phyloP scores from a whole-genome alignment of 2,888 invertebrate genomes.

The Melikaiella ostensackeni region DNA sequence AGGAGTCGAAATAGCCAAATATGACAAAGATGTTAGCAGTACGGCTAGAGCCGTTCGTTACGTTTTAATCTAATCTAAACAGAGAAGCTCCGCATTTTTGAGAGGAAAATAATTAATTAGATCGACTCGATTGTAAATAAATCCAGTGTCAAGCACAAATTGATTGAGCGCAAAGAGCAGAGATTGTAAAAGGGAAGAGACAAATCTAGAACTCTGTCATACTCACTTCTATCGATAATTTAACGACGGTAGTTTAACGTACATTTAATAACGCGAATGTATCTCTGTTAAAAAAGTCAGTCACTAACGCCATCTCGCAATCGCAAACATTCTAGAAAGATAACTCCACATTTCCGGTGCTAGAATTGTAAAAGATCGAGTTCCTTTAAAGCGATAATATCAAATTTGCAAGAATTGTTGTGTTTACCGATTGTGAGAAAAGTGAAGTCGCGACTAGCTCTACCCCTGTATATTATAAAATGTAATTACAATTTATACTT shows the following conservation, averaged over 20 bases:
- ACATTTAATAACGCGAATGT: constrained; percentile 36
- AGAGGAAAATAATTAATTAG: constrained; percentile 37
- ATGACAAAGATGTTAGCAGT: constrained; percentile 68
- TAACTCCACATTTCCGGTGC: constrained; percentile 25
- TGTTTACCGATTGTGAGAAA: constrained; percentile 44
- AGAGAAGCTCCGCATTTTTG: constrained; percentile 46
- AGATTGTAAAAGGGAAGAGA: constrained; percentile 46
- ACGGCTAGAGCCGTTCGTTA: constrained; percentile 63
- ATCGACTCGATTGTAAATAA: constrained; percentile 60
- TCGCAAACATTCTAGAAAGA: constrained; percentile 23
- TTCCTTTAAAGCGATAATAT: not conserved
- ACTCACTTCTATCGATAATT: constrained; percentile 56
- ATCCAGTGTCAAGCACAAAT: constrained; percentile 66
- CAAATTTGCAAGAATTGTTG: not conserved
- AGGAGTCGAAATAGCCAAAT: constrained; percentile 70
- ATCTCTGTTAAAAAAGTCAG: constrained; percentile 35
- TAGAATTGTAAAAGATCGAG: constrained; percentile 16
- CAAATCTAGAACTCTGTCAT: constrained; percentile 49
- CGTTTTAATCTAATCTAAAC: constrained; percentile 67
- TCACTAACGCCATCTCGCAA: constrained; percentile 14
- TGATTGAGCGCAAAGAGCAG: constrained; percentile 48
- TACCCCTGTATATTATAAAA: constrained; percentile 72
- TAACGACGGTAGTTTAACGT: constrained; percentile 41
- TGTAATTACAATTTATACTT: constrained; percentile 75
- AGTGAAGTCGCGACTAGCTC: constrained; percentile 49